Evolutionary conservation across 1,140 invertebrate species (phyloP).

Genomic region (Penaeus indicus): DNA sequence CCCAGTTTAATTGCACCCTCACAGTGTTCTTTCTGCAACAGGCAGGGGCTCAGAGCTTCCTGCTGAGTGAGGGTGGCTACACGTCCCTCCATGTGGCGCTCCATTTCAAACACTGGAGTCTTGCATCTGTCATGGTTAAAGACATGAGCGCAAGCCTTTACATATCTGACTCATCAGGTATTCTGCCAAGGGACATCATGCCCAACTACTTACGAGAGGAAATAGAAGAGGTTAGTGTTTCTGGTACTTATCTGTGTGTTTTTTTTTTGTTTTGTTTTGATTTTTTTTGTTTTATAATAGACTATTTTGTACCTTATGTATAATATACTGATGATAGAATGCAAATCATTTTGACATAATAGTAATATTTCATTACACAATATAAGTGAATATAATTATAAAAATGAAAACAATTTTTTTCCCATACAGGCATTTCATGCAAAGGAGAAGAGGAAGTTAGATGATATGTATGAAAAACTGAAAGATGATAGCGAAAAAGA

Average conservation of each 20-base stretch:
- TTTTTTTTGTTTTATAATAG: too few species aligned
- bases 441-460: slow-evolving; percentile 25
- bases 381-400: background rate
- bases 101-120: background rate
- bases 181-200: slow-evolving; percentile 1
- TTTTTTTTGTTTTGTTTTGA: too few species aligned
- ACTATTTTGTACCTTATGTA: too few species aligned
- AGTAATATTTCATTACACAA: too few species aligned
- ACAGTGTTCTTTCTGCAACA: slow-evolving; percentile 29
- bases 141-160: slow-evolving; percentile 33
- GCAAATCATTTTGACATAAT: too few species aligned
- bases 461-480: slow-evolving; percentile 32
- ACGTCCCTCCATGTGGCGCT: background rate
- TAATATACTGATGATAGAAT: too few species aligned
- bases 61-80: background rate
- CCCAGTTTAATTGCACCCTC: slow-evolving; percentile 19
- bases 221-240: slow-evolving; percentile 18
- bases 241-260: background rate
- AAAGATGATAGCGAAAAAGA: slow-evolving; percentile 30
- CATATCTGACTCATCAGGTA: slow-evolving; percentile 16
- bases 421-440: slow-evolving; percentile 5
- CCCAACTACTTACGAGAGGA: background rate
- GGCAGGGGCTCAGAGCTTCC: background rate
- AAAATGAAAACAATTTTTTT: background rate
- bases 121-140: slow-evolving; percentile 6